Conservation (phyloP, 1,140 invertebrate species). For the Drosophila lacertosa region DNA sequence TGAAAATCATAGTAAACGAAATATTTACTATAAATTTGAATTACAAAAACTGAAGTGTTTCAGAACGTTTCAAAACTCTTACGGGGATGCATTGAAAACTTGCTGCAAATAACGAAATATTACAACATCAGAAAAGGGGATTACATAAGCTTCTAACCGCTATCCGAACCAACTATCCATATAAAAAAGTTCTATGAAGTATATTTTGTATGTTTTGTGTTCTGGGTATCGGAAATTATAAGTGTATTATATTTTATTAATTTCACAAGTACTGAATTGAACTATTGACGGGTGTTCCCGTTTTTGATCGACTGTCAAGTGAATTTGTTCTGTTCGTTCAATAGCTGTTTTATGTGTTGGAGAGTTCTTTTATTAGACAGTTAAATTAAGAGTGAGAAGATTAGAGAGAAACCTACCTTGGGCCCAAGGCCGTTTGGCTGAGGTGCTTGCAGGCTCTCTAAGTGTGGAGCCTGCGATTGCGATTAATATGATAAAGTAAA, state of each 20-base stretch:
- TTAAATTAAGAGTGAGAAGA: constrained; percentile 13
- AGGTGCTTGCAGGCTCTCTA: constrained; percentile 20
- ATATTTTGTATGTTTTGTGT: not conserved
- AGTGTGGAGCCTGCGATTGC: constrained; percentile 16
- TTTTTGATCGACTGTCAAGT: not conserved
- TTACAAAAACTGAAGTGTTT: not conserved
- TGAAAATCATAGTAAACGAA: not conserved
- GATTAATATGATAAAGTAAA: constrained; percentile 27
- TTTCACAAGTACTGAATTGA: too few species aligned
- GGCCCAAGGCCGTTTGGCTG: constrained; percentile 29
- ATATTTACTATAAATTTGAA: not conserved
- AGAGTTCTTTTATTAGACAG: constrained; percentile 8
- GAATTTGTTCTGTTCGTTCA: not conserved
- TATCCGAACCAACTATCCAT: constrained; percentile 6
- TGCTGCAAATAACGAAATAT: not conserved
- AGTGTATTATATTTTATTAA: too few species aligned
- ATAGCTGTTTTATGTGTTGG: constrained; percentile 13
- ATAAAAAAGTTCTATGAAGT: not conserved
- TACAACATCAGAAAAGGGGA: not conserved
- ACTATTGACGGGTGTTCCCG: too few species aligned
- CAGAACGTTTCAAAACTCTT: not conserved
- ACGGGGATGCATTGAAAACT: constrained; percentile 9
- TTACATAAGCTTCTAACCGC: constrained; percentile 33
- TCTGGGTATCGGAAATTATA: not conserved
- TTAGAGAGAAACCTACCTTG: constrained; percentile 64